Base-by-base conservation (phyloP, 2,888 invertebrate species). In the Drosophila nigritarsus region DNA sequence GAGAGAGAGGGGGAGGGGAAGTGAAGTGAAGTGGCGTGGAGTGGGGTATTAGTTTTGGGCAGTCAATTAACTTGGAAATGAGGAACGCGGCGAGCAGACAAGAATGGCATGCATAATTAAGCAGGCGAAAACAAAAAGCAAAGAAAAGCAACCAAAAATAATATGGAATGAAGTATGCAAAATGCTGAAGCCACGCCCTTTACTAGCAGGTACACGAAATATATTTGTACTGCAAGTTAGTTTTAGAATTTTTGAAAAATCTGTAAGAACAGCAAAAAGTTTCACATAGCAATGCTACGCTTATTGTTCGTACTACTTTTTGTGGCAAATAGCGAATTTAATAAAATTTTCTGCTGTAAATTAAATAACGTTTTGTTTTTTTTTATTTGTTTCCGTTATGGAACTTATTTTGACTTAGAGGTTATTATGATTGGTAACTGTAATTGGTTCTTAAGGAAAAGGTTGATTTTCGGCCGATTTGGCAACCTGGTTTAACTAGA, bases 1-100 rank as follows among this genome's bases (percentile, higher is more conserved):
- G 1, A 24, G 24, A 24, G 24, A 24, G 24, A 24, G 8, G 7
- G 24, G 1, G 34, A 9, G 9, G 6, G 15, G 45, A n/a, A n/a
- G n/a, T n/a, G 15, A 4, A 27, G 15, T 15, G 20, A 24, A 20
- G 42, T 42, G 42, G 34, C 13, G 3, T 8, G 8, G n/a, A 34
- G 24, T 32, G 24, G 49, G 8, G 48, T 49, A 56, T 30, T 62
- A 65, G 81, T 56, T 65, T 55, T 42, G 68, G 75, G 54, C 74
- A 77, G 90, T 89, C 90, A 87, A 87, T 87, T 87, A 89, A 89
- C 74, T 82, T 88, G 78, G 75, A 81, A 86, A 83, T 68, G 77
- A 85, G 84, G 75, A 20, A 51, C 30, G 60, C 40, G 71, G 69
- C 45, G 45, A 51, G 59, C 34, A 34, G 61, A 65, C 34, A 67